Evolutionary conservation across 2,113 vertebrate genomes (phyloP).

Genomic region (Cololabis saira): DNA sequence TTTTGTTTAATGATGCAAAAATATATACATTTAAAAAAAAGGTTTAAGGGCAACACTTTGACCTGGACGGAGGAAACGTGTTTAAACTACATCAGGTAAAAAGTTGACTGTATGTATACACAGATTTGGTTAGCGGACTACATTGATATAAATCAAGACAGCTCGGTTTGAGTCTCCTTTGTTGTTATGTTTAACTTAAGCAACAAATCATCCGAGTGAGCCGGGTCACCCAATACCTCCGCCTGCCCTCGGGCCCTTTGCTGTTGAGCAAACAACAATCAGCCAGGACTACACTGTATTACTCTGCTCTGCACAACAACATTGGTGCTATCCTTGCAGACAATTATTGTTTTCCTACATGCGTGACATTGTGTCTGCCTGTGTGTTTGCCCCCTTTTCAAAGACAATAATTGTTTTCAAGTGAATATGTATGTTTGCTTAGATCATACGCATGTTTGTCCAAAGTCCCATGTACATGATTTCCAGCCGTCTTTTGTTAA

Average conservation of each 20-base stretch:
- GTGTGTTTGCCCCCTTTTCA: slow-evolving; percentile 44
- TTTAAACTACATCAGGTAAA: too few species aligned
- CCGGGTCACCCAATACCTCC: slow-evolving; percentile 74
- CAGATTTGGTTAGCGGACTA: slow-evolving; percentile 51
- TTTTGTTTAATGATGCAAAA: too few species aligned
- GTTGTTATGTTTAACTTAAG: slow-evolving; percentile 77
- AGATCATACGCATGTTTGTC: slow-evolving; percentile 51
- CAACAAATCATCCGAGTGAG: slow-evolving; percentile 79
- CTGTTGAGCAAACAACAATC: slow-evolving; percentile 77
- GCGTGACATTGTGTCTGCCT: slow-evolving; percentile 64
- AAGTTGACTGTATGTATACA: neutral
- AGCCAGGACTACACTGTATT: slow-evolving; percentile 63
- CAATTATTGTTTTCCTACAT: slow-evolving; percentile 64
- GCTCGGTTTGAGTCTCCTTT: slow-evolving; percentile 56
- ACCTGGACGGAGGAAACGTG: too few species aligned
- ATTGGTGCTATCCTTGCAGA: slow-evolving; percentile 48
- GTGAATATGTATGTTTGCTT: slow-evolving; percentile 67
- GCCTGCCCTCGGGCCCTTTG: slow-evolving; percentile 43
- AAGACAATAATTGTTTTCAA: slow-evolving; percentile 72
- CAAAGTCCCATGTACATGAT: slow-evolving; percentile 40
- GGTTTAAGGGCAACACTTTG: too few species aligned
- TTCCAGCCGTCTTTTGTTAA: slow-evolving; percentile 67
- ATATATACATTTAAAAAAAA: too few species aligned
- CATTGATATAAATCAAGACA: slow-evolving; percentile 78
- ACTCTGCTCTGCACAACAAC: slow-evolving; percentile 61